Conservation (phyloP, 2,888 invertebrate species). For the Morpho deidamia region DNA sequence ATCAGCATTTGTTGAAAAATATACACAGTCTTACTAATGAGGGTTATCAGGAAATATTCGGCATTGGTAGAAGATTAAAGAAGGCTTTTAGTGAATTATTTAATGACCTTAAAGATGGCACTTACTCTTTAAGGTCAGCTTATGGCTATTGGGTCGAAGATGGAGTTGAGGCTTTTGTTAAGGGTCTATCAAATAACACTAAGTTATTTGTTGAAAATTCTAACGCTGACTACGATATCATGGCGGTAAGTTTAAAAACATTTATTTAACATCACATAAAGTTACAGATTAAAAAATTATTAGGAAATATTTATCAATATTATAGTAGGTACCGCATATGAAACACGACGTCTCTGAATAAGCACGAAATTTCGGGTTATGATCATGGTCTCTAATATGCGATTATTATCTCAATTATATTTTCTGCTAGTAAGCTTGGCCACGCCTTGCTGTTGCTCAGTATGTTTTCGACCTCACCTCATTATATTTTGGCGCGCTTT, state of each 20-base stretch:
- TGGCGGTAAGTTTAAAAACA: conserved; percentile 32
- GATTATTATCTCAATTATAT: too few species aligned
- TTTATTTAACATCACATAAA: not conserved
- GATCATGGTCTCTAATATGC: too few species aligned
- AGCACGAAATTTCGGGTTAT: too few species aligned
- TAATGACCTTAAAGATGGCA: conserved; percentile 58
- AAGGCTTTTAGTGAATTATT: conserved; percentile 60
- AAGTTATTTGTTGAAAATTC: conserved; percentile 25
- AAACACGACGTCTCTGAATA: too few species aligned
- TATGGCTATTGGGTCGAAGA: conserved; percentile 72
- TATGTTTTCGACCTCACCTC: too few species aligned
- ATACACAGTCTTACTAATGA: conserved; percentile 45
- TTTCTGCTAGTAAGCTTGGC: too few species aligned
- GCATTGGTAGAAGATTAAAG: conserved; percentile 69
- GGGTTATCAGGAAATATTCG: conserved; percentile 80
- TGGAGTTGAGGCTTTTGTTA: conserved; percentile 80
- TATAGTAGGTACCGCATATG: too few species aligned
- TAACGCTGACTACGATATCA: conserved; percentile 26
- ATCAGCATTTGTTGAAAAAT: conserved; percentile 43
- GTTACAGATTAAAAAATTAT: too few species aligned
- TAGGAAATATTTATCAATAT: too few species aligned
- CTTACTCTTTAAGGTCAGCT: conserved; percentile 78
- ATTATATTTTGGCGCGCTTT: too few species aligned
- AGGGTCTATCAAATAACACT: conserved; percentile 54
- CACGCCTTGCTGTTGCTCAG: too few species aligned